A percentile compares a stretch with the other conserved stretches of the same genome.
Evolutionary conservation across 2,797 vertebrate genomes (phyloP).

Genomic region (Botia almorhae): DNA sequence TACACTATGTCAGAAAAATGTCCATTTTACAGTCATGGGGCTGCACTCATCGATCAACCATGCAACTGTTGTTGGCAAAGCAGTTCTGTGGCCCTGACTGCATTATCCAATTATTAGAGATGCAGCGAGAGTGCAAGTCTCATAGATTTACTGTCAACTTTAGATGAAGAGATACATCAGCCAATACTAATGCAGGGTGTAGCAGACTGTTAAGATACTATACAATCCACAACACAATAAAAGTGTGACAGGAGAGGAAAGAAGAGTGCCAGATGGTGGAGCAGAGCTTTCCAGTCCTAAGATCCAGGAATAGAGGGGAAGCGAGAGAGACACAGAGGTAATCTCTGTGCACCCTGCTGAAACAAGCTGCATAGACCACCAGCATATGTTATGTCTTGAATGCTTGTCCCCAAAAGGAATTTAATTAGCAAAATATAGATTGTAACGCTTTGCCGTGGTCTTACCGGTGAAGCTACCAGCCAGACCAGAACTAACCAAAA

Average conservation of each 20-base stretch:
- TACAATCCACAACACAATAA: conserved; percentile 29
- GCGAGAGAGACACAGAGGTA: conserved; percentile 22
- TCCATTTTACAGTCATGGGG: conserved; percentile 42
- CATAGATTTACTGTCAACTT: conserved; percentile 54
- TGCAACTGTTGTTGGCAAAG: conserved; percentile 34
- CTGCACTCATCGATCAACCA: conserved; percentile 30
- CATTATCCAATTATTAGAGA: conserved; percentile 48
- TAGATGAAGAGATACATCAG: conserved; percentile 44
- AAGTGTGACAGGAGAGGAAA: conserved; percentile 41
- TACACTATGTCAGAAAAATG: conserved; percentile 36
- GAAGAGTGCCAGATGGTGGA: conserved; percentile 49
- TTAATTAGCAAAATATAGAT: background rate
- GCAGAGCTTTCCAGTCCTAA: conserved; percentile 35
- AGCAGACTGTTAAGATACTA: conserved; percentile 37
- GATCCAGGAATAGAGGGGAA: conserved; percentile 41
- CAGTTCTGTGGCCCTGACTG: conserved; percentile 38
- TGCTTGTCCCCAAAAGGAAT: background rate
- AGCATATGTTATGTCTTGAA: conserved; percentile 32
- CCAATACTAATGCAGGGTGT: conserved; percentile 31
- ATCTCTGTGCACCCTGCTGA: conserved; percentile 6
- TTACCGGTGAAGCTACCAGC: background rate
- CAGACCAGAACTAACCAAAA: background rate
- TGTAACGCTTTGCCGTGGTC: background rate
- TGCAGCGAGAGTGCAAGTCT: conserved; percentile 36
- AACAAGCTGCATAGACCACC: conserved; percentile 5